Base-by-base conservation (phyloP, 1,140 invertebrate species). In the Heterodera schachtii region DNA sequence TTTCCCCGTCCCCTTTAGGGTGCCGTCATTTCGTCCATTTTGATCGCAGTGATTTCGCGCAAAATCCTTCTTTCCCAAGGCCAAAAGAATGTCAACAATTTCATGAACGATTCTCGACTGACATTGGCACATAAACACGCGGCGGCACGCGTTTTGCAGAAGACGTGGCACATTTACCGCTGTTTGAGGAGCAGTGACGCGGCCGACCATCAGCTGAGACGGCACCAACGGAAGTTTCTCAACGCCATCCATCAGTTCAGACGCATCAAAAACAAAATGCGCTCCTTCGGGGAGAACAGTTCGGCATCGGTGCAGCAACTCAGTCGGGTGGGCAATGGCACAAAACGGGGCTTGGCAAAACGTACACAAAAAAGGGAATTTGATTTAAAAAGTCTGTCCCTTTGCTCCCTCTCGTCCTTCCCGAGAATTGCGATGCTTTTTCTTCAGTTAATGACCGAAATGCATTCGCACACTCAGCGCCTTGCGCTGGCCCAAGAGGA, bases 161-260 rank as follows among this genome's bases (percentile, higher is more conserved):
- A 90, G 57, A 89, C 89, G 13, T 89, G 88, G 88, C 80, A 85
- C 41, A 89, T 90, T 69, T 89, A 90, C 73, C 85, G 84, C 60
- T 86, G 85, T 79, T 75, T 88, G 16, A 80, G 89, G 46, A 71
- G 81, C 9, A 81, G 75, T 47, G 76, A 84, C 44, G 74, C 80
- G 13, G 70, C 82, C 5, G 87, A 89, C 81, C 83, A 83, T 41
- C 64, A 82, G 16, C 76, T 89, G 19, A 52, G 88, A 74, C 70
- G 67, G 43, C 88, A 90, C 78, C 88, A 89, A 79, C 66, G 88
- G 13, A 85, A 86, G 66, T 89, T 89, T 73, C 77, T 89, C 43
- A 83, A 85, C 49, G 88, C 88, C 7, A 89, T 89, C 75, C 86
- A 89, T 78, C 79, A 86, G 83, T 88, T 89, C 76, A 89, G 88